Evolutionary conservation across 2,888 invertebrate genomes (phyloP).

Genomic region (Lymantria dispar): DNA sequence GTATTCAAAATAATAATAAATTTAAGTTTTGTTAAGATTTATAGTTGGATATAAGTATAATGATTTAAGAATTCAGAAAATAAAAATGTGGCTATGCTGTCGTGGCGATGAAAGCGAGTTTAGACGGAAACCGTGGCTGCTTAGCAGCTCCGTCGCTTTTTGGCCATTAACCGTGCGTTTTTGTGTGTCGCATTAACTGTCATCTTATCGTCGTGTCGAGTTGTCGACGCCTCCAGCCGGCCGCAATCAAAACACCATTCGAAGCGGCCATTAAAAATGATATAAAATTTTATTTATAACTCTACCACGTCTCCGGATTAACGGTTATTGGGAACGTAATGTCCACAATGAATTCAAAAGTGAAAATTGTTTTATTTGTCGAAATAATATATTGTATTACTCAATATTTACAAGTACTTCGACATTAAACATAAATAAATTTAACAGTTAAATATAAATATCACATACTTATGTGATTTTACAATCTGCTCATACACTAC

Average conservation of each 20-base stretch:
- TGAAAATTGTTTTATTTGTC: conserved; percentile 69
- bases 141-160: conserved; percentile 31
- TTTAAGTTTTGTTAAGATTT: conserved; percentile 58
- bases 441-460: neutral
- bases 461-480: no score
- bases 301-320: conserved; percentile 66
- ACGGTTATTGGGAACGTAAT: conserved; percentile 73
- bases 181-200: conserved; percentile 71
- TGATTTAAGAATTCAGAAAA: conserved; percentile 55
- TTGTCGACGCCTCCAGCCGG: conserved; percentile 81
- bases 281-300: conserved; percentile 81
- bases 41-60: conserved; percentile 70
- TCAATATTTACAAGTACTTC: conserved; percentile 14
- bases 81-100: conserved; percentile 43
- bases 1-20: conserved; percentile 24
- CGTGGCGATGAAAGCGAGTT: no score
- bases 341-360: conserved; percentile 58
- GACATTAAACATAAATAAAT: neutral
- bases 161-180: conserved; percentile 73
- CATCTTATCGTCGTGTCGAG: conserved; percentile 79
- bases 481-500: no score
- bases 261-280: conserved; percentile 77
- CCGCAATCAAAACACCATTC: conserved; percentile 82
- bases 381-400: conserved; percentile 53
- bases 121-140: no score